Percentiles rank a stretch among this genome's conserved stretches.
These are phyloP conservation scores for Bicyclus anynana DNA, from an alignment of 1,140 invertebrate genomes.

Conservation along the genomic window DNA sequence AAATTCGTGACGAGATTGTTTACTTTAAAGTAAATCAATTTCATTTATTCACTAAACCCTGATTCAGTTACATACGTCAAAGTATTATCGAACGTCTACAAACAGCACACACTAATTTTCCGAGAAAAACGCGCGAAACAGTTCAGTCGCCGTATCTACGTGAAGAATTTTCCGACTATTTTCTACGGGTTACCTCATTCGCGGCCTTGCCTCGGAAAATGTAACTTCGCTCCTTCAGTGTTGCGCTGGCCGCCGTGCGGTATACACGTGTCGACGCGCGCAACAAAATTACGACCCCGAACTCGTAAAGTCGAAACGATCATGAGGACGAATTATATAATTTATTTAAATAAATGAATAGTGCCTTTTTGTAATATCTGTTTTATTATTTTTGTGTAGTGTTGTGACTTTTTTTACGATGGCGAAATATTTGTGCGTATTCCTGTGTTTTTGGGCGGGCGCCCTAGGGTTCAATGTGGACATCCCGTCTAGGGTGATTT, in stretches of 20 bases:
- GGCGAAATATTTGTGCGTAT: slow-evolving; percentile 54
- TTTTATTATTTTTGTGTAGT: slow-evolving; percentile 36
- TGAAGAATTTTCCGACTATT: slow-evolving; percentile 47
- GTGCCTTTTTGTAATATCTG: slow-evolving; percentile 23
- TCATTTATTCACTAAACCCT: background rate
- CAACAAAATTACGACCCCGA: slow-evolving; percentile 40
- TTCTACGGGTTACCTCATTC: slow-evolving; percentile 52
- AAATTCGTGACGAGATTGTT: background rate
- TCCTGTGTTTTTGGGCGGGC: slow-evolving; percentile 50
- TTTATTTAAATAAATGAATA: slow-evolving; percentile 39
- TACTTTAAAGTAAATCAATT: background rate
- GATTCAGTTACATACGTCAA: slow-evolving; percentile 17
- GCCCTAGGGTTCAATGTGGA: slow-evolving; percentile 66
- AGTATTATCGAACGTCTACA: slow-evolving; percentile 12
- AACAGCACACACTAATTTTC: slow-evolving; percentile 31
- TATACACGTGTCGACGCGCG: slow-evolving; percentile 27
- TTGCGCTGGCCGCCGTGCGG: slow-evolving; percentile 32
- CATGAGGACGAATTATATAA: slow-evolving; percentile 69
- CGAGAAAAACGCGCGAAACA: slow-evolving; percentile 54
- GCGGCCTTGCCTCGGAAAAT: slow-evolving; percentile 30
- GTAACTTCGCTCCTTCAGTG: slow-evolving; percentile 44
- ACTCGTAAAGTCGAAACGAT: slow-evolving; percentile 60
- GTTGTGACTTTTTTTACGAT: slow-evolving; percentile 54
- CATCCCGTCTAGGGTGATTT: slow-evolving; percentile 68
- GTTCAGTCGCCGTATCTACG: slow-evolving; percentile 10